Base-by-base conservation (phyloP, 2,113 vertebrate genomes). In the Platycercus adscitus region DNA sequence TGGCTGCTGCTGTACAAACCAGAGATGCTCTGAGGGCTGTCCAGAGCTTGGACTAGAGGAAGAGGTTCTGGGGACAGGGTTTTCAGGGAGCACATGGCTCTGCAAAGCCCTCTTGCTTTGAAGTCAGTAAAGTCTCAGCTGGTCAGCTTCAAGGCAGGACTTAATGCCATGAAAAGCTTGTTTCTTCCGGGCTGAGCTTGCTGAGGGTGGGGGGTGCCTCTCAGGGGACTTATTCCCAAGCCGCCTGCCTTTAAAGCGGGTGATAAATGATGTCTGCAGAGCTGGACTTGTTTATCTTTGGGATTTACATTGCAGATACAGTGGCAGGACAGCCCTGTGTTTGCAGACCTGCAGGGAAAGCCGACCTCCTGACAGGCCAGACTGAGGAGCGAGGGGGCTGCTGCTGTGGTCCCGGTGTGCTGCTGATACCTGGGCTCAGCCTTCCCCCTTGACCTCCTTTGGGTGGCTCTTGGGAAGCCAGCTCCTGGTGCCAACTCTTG, bases 191-290 rank as follows among this genome's bases (percentile, higher is more conserved):
- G 31, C 71, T 63, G 18, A 60, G 37, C 26, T 75, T 60, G 50
- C 61, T 6, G 4, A 11, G 78, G 46, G 46, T 18, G 14, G 29
- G n/a, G 56, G 55, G 7, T 75, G 39, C 29, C 50, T 52, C 41
- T 41, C 56, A 37, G 56, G 72, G 60, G 86, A 66, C 70, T 87
- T 80, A 89, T 37, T 55, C 43, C 46, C 3, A 2, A 68, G 63
- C 55, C 0, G 35, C 29, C 56, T 37, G 84, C 72, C 58, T 78
- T 96, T 93, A 71, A 94, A 94, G 92, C 7, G n/a, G n/a, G 80
- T 92, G 95, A 94, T 97, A 97, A 94, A 95, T 58, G 90, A 29
- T 79, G 95, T 96, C 96, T 96, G 96, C 37, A 61, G 84, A 80
- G 56, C 86, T 28, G 79, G 73, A 10, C 61, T 95, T 91, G 93